phyloP scores from a whole-genome alignment of 2,797 vertebrate genomes.

The Lithobates pipiens region DNA sequence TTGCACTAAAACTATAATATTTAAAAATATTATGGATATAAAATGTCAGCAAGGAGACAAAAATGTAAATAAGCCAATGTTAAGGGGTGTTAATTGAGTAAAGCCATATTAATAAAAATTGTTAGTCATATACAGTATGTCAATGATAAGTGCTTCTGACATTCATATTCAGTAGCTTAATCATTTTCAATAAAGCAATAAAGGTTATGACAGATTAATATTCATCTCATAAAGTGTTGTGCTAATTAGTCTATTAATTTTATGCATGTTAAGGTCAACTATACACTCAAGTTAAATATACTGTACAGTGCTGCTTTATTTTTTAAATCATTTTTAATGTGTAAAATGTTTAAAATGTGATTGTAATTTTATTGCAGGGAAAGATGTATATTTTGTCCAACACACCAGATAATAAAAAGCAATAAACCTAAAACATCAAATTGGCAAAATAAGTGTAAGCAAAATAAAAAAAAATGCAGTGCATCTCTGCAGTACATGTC shows the following conservation, averaged over 20 bases:
- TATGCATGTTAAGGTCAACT: slow-evolving; percentile 5
- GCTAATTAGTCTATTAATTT: slow-evolving; percentile 15
- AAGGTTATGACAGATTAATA: slow-evolving; percentile 41
- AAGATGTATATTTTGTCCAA: too few relatives aligned
- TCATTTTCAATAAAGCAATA: slow-evolving; percentile 32
- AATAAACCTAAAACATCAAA: too few relatives aligned
- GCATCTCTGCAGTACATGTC: too few relatives aligned
- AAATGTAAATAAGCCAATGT: slow-evolving; percentile 14
- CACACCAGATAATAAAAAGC: too few relatives aligned
- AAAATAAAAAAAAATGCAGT: too few relatives aligned
- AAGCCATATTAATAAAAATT: slow-evolving; percentile 10
- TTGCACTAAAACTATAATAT: too few relatives aligned
- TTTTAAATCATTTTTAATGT: neutral
- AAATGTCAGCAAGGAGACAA: neutral
- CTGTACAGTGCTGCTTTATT: neutral
- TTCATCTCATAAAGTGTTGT: neutral
- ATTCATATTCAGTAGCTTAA: slow-evolving; percentile 30
- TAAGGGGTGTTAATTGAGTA: slow-evolving; percentile 1
- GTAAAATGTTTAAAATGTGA: too few relatives aligned
- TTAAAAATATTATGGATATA: neutral
- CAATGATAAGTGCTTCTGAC: slow-evolving; percentile 47
- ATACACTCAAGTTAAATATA: neutral
- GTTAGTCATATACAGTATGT: slow-evolving; percentile 34
- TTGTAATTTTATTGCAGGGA: too few relatives aligned
- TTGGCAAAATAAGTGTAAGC: too few relatives aligned